phyloP scores from a whole-genome alignment of 2,888 invertebrate genomes.

The Amiota mariae region DNA sequence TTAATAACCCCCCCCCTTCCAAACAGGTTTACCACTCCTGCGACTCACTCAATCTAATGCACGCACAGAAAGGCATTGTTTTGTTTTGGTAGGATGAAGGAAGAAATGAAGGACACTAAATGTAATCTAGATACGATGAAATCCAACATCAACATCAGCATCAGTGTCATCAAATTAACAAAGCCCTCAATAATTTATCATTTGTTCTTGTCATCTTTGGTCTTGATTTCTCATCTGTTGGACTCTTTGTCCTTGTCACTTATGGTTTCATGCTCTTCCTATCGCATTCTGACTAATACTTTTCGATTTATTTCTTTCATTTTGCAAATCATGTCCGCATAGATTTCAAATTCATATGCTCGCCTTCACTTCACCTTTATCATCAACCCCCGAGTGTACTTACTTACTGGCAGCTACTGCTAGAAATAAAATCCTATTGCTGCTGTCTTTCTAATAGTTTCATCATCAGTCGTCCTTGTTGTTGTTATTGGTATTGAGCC shows the following conservation, averaged over 20 bases:
- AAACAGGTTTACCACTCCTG: too few relatives aligned
- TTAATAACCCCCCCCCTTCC: too few relatives aligned
- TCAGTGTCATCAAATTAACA: slow-evolving; percentile 70
- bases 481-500: slow-evolving; percentile 6
- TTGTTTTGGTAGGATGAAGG: too few relatives aligned
- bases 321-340: slow-evolving; percentile 70
- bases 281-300: slow-evolving; percentile 20
- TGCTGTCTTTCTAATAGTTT: slow-evolving; percentile 52
- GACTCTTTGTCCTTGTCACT: slow-evolving; percentile 31
- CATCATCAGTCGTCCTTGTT: slow-evolving; percentile 64
- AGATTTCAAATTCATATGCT: slow-evolving; percentile 65
- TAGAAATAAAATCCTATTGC: slow-evolving; percentile 3
- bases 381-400: not conserved
- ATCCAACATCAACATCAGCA: not conserved
- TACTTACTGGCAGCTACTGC: too few relatives aligned
- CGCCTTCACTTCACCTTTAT: not conserved
- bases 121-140: too few relatives aligned
- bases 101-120: too few relatives aligned
- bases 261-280: slow-evolving; percentile 12
- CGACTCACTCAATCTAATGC: too few relatives aligned
- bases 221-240: slow-evolving; percentile 36
- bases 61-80: too few relatives aligned
- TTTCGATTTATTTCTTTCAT: slow-evolving; percentile 53
- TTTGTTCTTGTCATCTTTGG: slow-evolving; percentile 53
- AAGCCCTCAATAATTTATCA: slow-evolving; percentile 70